Evolutionary conservation across 2,888 invertebrate species (phyloP).

Genomic region (Drosophila limbata): DNA sequence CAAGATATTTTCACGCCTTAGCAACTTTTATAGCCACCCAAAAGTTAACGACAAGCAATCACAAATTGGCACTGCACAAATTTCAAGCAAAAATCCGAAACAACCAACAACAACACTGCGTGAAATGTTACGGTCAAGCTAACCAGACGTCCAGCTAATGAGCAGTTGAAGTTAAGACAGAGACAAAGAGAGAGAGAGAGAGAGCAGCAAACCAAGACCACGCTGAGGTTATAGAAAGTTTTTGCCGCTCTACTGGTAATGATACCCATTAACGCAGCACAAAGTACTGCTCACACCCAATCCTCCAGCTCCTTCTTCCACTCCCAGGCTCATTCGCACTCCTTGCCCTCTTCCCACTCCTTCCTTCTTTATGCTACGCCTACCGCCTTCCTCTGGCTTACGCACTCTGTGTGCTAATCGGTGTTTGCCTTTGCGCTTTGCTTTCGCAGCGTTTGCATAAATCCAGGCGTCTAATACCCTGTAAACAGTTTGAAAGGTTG

Average conservation of each 20-base stretch:
- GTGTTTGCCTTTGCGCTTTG: conserved; percentile 56
- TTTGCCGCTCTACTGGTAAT: conserved; percentile 67
- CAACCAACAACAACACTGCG: conserved; percentile 6
- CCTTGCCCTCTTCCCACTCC: too few species aligned
- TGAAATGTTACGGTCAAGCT: conserved; percentile 19
- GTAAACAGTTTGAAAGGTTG: background rate
- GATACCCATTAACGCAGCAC: conserved; percentile 75
- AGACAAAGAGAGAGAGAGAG: conserved; percentile 13
- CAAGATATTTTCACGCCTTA: conserved; percentile 48
- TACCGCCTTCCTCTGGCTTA: conserved; percentile 37
- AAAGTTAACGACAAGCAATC: conserved; percentile 29
- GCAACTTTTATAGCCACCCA: conserved; percentile 35
- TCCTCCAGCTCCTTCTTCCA: background rate
- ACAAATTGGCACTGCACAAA: conserved; percentile 36
- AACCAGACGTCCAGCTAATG: conserved; percentile 43
- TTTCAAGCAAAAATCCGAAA: conserved; percentile 21
- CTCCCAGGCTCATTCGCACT: background rate
- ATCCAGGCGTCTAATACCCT: conserved; percentile 40
- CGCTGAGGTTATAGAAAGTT: conserved; percentile 49
- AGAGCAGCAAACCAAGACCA: conserved; percentile 32
- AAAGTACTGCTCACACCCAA: conserved; percentile 32
- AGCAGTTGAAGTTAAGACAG: conserved; percentile 35
- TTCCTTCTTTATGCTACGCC: conserved; percentile 3
- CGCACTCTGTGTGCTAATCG: conserved; percentile 70
- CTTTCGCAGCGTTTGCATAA: conserved; percentile 72